Evolutionary conservation across 2,113 vertebrate genomes (phyloP).

Genomic region (Stigmatopora argus): DNA sequence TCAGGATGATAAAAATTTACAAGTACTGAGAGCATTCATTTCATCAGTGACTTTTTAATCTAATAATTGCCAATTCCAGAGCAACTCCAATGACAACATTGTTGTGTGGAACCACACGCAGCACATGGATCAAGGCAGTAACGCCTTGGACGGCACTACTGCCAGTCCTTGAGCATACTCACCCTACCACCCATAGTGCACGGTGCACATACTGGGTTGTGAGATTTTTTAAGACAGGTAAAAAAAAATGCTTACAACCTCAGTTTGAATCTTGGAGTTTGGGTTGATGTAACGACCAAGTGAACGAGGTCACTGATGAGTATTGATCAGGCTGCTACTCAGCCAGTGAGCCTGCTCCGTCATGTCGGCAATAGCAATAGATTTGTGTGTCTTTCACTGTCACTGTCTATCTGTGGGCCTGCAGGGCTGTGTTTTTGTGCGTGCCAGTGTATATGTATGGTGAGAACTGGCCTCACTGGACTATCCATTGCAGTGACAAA

Average conservation of each 20-base stretch:
- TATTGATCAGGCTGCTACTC: conserved; percentile 70
- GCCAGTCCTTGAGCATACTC: too few relatives aligned
- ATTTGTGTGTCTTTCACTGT: conserved; percentile 51
- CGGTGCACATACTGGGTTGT: too few relatives aligned
- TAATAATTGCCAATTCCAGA: too few relatives aligned
- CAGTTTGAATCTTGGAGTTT: conserved; percentile 48
- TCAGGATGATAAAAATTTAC: too few relatives aligned
- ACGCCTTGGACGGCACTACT: too few relatives aligned
- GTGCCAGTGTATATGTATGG: conserved; percentile 21
- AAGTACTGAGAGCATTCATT: too few relatives aligned
- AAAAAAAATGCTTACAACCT: conserved; percentile 6
- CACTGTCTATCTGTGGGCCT: conserved; percentile 59
- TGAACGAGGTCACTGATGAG: conserved; percentile 69
- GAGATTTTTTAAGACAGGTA: background rate
- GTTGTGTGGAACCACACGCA: too few relatives aligned
- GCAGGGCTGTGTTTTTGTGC: conserved; percentile 37
- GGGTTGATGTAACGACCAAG: conserved; percentile 53
- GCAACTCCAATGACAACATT: too few relatives aligned
- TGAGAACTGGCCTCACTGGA: conserved; percentile 33
- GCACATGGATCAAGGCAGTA: too few relatives aligned
- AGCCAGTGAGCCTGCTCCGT: conserved; percentile 46
- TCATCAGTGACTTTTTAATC: too few relatives aligned
- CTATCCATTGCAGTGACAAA: conserved; percentile 67
- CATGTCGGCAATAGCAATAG: conserved; percentile 54
- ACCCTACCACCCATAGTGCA: too few relatives aligned